Percentiles rank a stretch among this genome's conserved stretches.
Evolutionary conservation across 2,113 vertebrate genomes (phyloP).

Genomic region (Neotragus pygmaeus): DNA sequence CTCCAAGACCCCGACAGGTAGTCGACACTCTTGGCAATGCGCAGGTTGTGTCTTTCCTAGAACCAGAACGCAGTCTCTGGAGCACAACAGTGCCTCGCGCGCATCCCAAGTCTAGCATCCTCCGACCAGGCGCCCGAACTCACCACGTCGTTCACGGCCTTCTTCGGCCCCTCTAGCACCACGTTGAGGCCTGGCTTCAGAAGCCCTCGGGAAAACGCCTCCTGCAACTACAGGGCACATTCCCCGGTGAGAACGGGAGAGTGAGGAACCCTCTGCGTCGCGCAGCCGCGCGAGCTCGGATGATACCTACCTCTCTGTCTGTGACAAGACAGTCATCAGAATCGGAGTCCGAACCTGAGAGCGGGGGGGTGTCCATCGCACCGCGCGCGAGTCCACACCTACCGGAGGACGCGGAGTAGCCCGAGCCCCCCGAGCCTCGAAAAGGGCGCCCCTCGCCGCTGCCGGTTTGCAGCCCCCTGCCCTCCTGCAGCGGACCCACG

Average conservation of each 20-base stretch:
- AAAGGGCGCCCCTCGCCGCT: too few relatives aligned
- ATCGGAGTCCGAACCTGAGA: conserved; percentile 81
- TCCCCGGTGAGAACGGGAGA: not conserved
- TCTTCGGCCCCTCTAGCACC: conserved; percentile 83
- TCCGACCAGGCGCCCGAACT: conserved; percentile 58
- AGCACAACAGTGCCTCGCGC: not conserved
- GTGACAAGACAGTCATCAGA: conserved; percentile 83
- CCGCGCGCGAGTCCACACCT: not conserved
- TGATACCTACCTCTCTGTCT: conserved; percentile 81
- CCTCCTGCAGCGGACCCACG: not conserved
- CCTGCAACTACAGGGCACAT: conserved; percentile 86
- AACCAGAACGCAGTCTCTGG: not conserved
- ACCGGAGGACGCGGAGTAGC: not conserved
- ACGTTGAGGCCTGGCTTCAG: conserved; percentile 94
- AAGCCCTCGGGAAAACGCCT: conserved; percentile 87
- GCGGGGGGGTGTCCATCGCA: conserved; percentile 65
- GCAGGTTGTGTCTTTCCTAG: not conserved
- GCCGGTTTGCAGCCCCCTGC: accelerated
- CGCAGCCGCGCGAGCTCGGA: not conserved
- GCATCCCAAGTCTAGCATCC: not conserved
- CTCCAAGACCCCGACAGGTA: not conserved
- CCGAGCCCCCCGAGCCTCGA: not conserved
- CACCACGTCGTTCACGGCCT: conserved; percentile 86
- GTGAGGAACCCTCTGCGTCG: not conserved
- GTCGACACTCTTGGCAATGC: not conserved